A percentile compares a stretch with the other conserved stretches of the same genome.
Conservation (phyloP, 2,888 invertebrate species). For the Eueremaeus valkanovi region DNA sequence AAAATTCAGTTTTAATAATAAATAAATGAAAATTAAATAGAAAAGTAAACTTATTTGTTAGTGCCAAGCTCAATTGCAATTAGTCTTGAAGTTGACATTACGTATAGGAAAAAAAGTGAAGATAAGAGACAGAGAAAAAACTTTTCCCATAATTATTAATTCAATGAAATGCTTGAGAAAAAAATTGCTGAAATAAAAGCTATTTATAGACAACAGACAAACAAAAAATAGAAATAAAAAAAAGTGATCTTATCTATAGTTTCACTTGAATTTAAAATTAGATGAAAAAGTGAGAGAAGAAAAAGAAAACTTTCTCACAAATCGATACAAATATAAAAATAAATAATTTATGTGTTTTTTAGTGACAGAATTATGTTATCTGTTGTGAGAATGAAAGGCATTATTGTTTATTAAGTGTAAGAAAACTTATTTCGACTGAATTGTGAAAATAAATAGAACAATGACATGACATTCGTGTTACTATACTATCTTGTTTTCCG, state of each 20-base stretch:
- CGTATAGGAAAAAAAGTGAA: no score
- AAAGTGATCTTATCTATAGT: no score
- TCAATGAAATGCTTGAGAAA: not conserved
- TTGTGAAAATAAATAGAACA: conserved; percentile 20
- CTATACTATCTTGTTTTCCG: conserved; percentile 25
- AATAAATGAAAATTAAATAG: no score
- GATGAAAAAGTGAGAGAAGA: no score
- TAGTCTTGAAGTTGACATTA: no score
- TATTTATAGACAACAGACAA: not conserved
- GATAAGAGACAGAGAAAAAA: no score
- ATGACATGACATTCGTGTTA: conserved; percentile 29
- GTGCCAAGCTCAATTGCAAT: no score
- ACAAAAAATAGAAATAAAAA: not conserved
- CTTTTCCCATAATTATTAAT: not conserved
- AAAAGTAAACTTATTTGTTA: no score
- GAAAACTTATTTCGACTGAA: not conserved
- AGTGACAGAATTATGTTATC: conserved; percentile 12
- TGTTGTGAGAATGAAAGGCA: not conserved
- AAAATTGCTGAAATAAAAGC: not conserved
- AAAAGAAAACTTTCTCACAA: not conserved
- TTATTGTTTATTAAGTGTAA: not conserved
- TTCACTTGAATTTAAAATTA: no score
- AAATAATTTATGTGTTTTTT: not conserved
- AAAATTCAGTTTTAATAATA: no score
- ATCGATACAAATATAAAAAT: not conserved